Conservation (phyloP, 2,888 invertebrate species). For the Anthophora plumipes region DNA sequence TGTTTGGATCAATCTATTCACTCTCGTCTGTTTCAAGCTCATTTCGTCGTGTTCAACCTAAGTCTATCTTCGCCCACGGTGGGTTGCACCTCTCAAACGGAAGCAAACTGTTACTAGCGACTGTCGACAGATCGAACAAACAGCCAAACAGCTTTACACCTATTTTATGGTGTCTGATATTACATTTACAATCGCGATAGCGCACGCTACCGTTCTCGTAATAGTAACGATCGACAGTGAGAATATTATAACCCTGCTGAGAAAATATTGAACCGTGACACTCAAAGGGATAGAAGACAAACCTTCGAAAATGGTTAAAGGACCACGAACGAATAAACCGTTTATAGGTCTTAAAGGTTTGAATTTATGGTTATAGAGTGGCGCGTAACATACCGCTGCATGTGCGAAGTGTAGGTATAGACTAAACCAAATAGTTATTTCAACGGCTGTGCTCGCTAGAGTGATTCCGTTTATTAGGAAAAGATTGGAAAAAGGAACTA, state of each 20-base stretch:
- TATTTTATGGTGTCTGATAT: conserved; percentile 80
- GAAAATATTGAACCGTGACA: conserved; percentile 62
- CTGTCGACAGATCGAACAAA: conserved; percentile 64
- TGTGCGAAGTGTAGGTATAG: conserved; percentile 17
- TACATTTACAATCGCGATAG: conserved; percentile 80
- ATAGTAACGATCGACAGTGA: conserved; percentile 52
- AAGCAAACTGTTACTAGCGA: conserved; percentile 45
- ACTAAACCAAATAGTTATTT: conserved; percentile 20
- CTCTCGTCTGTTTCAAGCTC: conserved; percentile 52
- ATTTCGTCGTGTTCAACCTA: conserved; percentile 34
- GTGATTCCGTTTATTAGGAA: not conserved
- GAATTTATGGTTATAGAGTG: conserved; percentile 58
- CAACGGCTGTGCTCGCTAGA: not conserved
- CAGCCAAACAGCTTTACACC: conserved; percentile 80
- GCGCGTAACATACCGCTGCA: conserved; percentile 39
- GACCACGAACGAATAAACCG: conserved; percentile 59
- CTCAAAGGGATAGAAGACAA: conserved; percentile 43
- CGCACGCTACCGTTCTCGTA: conserved; percentile 67
- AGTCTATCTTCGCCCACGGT: conserved; percentile 40
- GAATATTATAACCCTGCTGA: conserved; percentile 52
- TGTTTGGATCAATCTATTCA: conserved; percentile 71
- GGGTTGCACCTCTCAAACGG: conserved; percentile 64
- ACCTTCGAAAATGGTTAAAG: conserved; percentile 61
- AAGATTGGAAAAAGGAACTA: not conserved
- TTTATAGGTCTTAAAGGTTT: conserved; percentile 58